Conservation (phyloP, 2,113 vertebrate species). For the Sigmodon hispidus region DNA sequence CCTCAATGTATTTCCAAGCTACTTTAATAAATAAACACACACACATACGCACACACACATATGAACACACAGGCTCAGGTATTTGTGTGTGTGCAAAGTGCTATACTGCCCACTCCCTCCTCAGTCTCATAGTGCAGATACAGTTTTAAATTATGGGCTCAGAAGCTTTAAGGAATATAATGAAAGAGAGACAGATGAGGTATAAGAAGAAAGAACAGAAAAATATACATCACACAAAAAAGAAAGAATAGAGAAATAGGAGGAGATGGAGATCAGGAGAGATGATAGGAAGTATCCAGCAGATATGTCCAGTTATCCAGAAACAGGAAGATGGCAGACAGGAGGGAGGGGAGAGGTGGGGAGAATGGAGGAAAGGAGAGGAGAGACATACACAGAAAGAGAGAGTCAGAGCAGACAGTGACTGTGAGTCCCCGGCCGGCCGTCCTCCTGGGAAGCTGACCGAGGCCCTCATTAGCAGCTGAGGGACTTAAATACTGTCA, state of each 20-base stretch:
- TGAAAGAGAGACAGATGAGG: background rate
- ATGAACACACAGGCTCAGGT: background rate
- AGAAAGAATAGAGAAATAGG: background rate
- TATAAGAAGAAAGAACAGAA: background rate
- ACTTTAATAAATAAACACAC: background rate
- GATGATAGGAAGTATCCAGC: too few relatives aligned
- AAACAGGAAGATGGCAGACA: background rate
- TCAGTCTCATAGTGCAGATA: background rate
- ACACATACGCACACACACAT: background rate
- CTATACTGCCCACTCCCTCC: too few relatives aligned
- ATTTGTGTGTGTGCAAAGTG: background rate
- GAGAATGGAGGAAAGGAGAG: fast-evolving
- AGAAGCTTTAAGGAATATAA: background rate
- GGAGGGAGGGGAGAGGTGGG: background rate
- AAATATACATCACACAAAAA: background rate
- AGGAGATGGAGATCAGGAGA: background rate
- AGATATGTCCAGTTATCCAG: background rate
- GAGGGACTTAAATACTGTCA: background rate
- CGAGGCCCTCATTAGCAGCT: background rate
- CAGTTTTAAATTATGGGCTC: background rate
- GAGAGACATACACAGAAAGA: too few relatives aligned
- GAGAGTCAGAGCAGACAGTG: background rate
- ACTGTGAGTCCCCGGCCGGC: background rate
- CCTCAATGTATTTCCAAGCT: background rate
- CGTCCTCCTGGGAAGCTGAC: background rate